Evolutionary conservation across 2,888 invertebrate species (phyloP), one percentile per base, ranked within the genome.

Genomic region (Rhagonycha fulva): DNA sequence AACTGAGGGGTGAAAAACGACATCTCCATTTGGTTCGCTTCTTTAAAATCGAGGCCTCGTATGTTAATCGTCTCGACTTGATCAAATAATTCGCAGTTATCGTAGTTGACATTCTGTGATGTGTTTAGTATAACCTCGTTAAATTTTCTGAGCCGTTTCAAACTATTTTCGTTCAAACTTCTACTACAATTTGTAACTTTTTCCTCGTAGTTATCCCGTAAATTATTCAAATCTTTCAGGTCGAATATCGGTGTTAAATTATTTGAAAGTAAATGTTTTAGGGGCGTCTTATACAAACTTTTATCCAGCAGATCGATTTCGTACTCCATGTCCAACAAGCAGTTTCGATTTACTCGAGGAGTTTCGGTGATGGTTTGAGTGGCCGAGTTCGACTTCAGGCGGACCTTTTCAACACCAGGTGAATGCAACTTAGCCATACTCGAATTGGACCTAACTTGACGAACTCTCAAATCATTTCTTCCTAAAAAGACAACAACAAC

Each of bases 1-100:
- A 85, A 78, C 24, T 84, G 82, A 0, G 84, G 82, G 1, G 82
- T 82, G 74, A 85, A 86, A 78, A 85, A 85, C 4, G 85, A 84
- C 14, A 81, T 69, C 71, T 85, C 85, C 47, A 47, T 47, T 47
- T 47, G 47, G 7, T 47, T 47, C n/a, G 47, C 12, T 32, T 71
- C 72, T 11, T 23, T n/a, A 9, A 11, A 30, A 9, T 32, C 19
- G 1, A 14, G 4, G 26, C 26, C 32, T 82, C 81, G 47, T 79
- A 81, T 61, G 10, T 47, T 23, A 12, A 32, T 72, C 5, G 26
- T 72, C 24, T 74, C 70, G 1, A 76, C 28, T 28, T 74, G 66
- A 28, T 62, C 66, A 1, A 62, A 71, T 11, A 69, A 67, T 0
- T 69, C 66, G 28, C 71, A 72, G 24, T 72, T 71, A 28, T 75